Evolutionary conservation across 1,140 invertebrate species (phyloP).

Genomic region (Megalonaias nervosa): DNA sequence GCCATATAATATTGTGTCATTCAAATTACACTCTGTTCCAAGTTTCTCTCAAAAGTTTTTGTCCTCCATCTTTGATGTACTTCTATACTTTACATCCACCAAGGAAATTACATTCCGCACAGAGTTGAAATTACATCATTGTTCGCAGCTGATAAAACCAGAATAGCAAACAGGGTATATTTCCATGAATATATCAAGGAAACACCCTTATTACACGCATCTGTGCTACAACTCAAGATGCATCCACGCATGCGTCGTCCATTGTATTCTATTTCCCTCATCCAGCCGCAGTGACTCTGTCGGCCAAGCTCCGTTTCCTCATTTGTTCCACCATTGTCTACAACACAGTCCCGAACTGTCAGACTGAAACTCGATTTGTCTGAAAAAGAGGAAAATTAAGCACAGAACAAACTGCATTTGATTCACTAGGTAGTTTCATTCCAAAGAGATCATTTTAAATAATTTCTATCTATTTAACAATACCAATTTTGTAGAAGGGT

Average conservation of each 20-base stretch:
- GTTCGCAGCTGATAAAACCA: no score
- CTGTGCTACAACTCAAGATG: conserved; percentile 75
- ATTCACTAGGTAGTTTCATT: not conserved
- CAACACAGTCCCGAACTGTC: conserved; percentile 74
- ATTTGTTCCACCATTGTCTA: conserved; percentile 72
- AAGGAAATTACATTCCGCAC: no score
- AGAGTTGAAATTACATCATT: no score
- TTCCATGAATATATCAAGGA: no score
- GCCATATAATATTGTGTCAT: no score
- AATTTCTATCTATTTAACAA: not conserved
- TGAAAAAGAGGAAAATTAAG: conserved; percentile 28
- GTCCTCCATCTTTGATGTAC: no score
- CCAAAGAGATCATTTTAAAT: not conserved
- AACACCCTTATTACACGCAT: conserved; percentile 72
- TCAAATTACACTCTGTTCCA: no score
- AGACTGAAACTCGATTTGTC: conserved; percentile 46
- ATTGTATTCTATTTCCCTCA: conserved; percentile 61
- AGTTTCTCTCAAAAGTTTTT: no score
- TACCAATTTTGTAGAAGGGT: not conserved
- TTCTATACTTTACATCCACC: no score
- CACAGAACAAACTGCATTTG: not conserved
- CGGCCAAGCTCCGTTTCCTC: conserved; percentile 67
- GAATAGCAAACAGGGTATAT: no score
- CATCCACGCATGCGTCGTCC: conserved; percentile 71
- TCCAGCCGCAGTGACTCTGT: conserved; percentile 66